Percentiles rank a stretch among this genome's conserved stretches.
These are phyloP conservation scores for Pantherophis alleghaniensis DNA, from an alignment of 2,797 vertebrate species.

Conservation along the genomic window DNA sequence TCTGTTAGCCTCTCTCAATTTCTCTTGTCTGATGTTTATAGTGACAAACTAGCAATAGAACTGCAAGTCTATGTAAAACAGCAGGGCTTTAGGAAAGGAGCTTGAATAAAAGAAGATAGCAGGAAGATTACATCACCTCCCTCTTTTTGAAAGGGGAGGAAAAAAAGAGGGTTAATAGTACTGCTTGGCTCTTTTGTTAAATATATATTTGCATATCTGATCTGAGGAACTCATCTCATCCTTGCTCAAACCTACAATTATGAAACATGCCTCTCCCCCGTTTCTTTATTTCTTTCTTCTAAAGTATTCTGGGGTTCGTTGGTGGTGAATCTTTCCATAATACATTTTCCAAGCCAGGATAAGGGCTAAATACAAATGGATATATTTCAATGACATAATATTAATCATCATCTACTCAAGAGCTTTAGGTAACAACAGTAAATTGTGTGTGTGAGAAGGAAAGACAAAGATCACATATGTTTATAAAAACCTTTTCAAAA, in stretches of 20 bases:
- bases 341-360: background rate
- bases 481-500: conserved; percentile 27
- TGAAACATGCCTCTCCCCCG: background rate
- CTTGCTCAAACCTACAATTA: conserved; percentile 34
- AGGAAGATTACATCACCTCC: conserved; percentile 23
- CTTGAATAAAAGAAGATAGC: conserved; percentile 9
- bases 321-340: background rate
- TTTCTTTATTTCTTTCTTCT: conserved; percentile 1
- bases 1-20: fast-evolving
- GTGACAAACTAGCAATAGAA: background rate
- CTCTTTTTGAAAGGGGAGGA: conserved; percentile 24
- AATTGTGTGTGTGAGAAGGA: conserved; percentile 27
- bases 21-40: background rate
- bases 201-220: conserved; percentile 51
- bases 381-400: conserved; percentile 14
- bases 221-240: conserved; percentile 29
- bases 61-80: conserved; percentile 9
- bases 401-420: background rate
- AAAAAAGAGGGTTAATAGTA: conserved; percentile 27
- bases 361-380: background rate
- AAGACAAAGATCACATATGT: background rate
- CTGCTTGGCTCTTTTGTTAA: conserved; percentile 51
- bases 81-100: background rate
- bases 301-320: background rate
- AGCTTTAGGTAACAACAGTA: conserved; percentile 37